Evolutionary conservation across 2,113 vertebrate species (phyloP).

Genomic region (Naja naja): DNA sequence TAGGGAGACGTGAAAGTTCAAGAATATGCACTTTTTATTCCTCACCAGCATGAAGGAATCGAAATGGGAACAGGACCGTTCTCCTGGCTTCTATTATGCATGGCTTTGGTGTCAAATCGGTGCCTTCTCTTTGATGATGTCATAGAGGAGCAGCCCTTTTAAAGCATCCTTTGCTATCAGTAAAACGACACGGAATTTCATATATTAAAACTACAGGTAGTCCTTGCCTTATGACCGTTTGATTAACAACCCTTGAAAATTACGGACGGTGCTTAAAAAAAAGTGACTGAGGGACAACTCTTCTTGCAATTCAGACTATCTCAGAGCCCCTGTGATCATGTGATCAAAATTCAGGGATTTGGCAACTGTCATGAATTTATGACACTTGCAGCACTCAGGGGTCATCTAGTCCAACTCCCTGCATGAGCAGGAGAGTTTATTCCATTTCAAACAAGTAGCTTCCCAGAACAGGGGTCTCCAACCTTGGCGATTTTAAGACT

Average conservation of each 20-base stretch:
- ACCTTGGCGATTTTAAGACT: too few relatives aligned
- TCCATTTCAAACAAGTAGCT: too few relatives aligned
- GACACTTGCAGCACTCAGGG: background rate
- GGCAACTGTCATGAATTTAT: background rate
- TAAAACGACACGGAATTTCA: constrained; percentile 62
- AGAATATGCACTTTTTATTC: background rate
- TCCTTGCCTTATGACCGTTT: background rate
- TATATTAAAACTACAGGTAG: constrained; percentile 22
- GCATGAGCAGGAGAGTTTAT: background rate
- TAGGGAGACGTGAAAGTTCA: too few relatives aligned
- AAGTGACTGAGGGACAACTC: too few relatives aligned
- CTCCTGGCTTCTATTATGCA: background rate
- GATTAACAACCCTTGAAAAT: background rate
- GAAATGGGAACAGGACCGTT: background rate
- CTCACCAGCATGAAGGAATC: background rate
- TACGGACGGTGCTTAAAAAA: background rate
- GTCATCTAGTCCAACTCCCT: background rate
- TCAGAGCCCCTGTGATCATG: background rate
- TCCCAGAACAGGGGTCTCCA: too few relatives aligned
- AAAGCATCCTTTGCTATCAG: constrained; percentile 37
- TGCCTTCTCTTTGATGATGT: background rate
- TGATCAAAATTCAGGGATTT: background rate
- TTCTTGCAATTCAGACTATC: background rate
- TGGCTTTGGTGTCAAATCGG: background rate
- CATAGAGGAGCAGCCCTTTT: background rate